Conservation (phyloP, 2,888 invertebrate genomes). For the Pterobdella sp. region DNA sequence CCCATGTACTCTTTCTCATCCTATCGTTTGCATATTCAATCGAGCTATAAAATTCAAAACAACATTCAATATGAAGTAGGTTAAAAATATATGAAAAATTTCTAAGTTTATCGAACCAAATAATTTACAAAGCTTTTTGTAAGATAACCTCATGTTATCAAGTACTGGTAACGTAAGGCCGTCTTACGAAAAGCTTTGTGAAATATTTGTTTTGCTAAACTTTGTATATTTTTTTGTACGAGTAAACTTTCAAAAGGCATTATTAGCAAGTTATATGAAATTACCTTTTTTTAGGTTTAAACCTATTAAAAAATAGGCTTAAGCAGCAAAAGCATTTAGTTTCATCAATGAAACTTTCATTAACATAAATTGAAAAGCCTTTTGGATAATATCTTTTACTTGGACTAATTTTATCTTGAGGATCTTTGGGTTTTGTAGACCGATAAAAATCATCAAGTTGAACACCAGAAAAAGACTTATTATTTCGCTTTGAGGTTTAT, state of each 20-base stretch:
- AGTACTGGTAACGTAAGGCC: too few relatives aligned
- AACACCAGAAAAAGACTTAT: background rate
- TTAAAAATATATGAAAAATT: background rate
- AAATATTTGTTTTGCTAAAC: too few relatives aligned
- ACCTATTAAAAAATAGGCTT: background rate
- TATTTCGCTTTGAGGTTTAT: background rate
- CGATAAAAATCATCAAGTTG: conserved; percentile 8
- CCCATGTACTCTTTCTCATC: background rate
- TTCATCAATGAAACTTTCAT: conserved; percentile 23
- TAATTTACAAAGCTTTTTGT: background rate
- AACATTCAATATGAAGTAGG: background rate
- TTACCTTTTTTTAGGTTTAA: background rate
- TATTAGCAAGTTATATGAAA: background rate
- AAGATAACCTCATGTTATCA: too few relatives aligned
- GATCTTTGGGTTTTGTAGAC: too few relatives aligned
- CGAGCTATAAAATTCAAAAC: background rate
- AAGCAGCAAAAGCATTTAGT: conserved; percentile 10
- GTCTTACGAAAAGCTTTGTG: too few relatives aligned
- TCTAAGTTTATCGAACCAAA: background rate
- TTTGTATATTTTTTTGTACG: too few relatives aligned
- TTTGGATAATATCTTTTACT: conserved; percentile 6
- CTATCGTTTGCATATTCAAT: background rate
- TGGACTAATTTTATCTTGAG: background rate
- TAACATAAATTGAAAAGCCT: conserved; percentile 19
- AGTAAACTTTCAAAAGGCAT: background rate